Evolutionary conservation across 1,140 invertebrate genomes (phyloP), one percentile per base, ranked within the genome.

Genomic region (Dendroctonus ponderosae): DNA sequence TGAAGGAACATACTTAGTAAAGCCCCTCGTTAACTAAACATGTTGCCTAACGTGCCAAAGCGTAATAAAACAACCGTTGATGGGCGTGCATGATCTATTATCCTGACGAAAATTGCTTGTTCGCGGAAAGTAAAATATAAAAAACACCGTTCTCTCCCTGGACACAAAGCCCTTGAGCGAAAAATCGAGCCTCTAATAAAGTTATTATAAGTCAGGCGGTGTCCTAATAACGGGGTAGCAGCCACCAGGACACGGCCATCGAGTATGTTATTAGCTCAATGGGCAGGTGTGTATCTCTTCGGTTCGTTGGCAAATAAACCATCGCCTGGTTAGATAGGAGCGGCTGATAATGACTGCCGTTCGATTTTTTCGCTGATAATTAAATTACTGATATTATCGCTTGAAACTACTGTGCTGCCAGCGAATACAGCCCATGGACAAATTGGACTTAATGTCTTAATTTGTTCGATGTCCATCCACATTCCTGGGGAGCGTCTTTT

Each of bases 311-410:
- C 3, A 26, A 26, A 26, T 26, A 26, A 26, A 26, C 26, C 3
- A 26, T 26, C 26, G 26, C 26, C 26, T 26, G 26, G 26, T 26
- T 26, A 26, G 26, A 26, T 26, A 26, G 26, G 26, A 26, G 26
- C 26, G 26, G 26, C 26, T 26, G 26, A 26, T 26, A 26, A 57
- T 38, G 39, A 57, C 40, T 42, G 40, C 43, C 9, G 54, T 57
- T 57, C 40, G 41, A 57, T 57, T 57, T 57, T 57, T 57, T 50
- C n/a, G 8, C 54, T 42, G 54, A 57, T 57, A 57, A 57, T 57
- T 57, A 57, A 57, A 57, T 57, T 57, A 57, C 54, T 57, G 54
- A 57, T 57, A 57, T 57, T 57, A 57, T 42, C 54, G 9, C 43
- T 42, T 39, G 40, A n/a, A 57, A 57, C 54, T 57, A 57, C 54